Conservation (phyloP, 2,797 vertebrate species). For the Pelodytes ibericus region DNA sequence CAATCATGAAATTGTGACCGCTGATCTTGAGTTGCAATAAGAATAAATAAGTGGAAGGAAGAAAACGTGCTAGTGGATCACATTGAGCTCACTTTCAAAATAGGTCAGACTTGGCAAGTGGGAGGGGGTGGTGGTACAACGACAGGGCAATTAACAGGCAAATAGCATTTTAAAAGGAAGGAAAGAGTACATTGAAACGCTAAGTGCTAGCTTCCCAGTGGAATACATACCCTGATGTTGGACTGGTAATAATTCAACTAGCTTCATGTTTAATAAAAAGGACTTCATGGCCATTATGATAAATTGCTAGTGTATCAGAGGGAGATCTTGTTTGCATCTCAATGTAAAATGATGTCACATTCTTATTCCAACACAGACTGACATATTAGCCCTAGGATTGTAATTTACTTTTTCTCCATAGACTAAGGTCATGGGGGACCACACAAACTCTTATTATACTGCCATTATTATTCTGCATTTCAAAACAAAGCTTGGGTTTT, state of each 20-base stretch:
- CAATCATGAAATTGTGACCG: no score
- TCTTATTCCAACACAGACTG: conserved; percentile 91
- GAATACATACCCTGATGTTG: conserved; percentile 68
- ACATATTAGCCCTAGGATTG: conserved; percentile 93
- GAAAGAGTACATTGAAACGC: conserved; percentile 34
- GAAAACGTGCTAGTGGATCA: conserved; percentile 13
- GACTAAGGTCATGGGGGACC: conserved; percentile 43
- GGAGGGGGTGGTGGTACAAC: conserved; percentile 6
- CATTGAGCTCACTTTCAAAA: conserved; percentile 48
- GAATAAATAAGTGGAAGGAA: neutral
- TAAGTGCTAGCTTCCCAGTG: conserved; percentile 33
- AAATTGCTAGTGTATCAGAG: conserved; percentile 89
- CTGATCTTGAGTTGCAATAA: no score
- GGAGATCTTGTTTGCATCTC: conserved; percentile 96
- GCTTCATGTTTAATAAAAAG: conserved; percentile 96
- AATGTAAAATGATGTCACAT: conserved; percentile 90
- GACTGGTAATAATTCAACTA: conserved; percentile 88
- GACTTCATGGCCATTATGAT: conserved; percentile 88
- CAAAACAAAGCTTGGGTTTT: neutral
- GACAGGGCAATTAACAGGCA: conserved; percentile 45
- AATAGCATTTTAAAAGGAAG: conserved; percentile 41
- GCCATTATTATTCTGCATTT: conserved; percentile 18
- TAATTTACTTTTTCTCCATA: conserved; percentile 80
- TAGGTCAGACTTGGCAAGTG: conserved; percentile 29
- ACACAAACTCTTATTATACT: conserved; percentile 14